Conservation (phyloP, 2,113 vertebrate genomes). For the Catagonus wagneri region DNA sequence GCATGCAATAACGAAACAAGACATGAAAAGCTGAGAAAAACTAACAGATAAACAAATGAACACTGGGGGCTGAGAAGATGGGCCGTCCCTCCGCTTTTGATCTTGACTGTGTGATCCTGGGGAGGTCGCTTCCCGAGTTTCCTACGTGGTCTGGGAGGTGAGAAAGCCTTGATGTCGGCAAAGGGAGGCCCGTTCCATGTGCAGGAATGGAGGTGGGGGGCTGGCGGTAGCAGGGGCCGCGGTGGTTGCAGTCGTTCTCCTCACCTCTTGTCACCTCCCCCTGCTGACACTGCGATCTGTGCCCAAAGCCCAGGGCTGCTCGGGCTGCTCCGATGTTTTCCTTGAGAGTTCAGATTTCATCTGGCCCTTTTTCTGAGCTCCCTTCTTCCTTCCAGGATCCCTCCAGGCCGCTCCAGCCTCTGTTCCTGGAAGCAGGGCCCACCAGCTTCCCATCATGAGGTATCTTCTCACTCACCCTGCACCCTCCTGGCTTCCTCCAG, state of each 20-base stretch:
- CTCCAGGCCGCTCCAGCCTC: not conserved
- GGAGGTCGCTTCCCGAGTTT: not conserved
- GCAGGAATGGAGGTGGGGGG: fast-evolving
- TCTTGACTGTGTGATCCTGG: not conserved
- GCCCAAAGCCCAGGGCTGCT: not conserved
- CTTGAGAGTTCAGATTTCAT: not conserved
- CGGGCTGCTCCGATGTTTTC: not conserved
- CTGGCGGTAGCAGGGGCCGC: too few relatives aligned
- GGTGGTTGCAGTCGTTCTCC: not conserved
- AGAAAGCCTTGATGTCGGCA: not conserved
- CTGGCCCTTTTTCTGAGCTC: not conserved
- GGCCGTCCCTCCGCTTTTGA: not conserved
- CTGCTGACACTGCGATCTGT: too few relatives aligned
- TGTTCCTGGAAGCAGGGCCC: not conserved
- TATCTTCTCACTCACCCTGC: not conserved
- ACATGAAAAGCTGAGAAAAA: not conserved
- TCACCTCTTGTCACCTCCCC: not conserved
- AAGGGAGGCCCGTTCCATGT: not conserved
- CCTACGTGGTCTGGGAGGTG: not conserved
- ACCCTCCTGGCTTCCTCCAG: not conserved
- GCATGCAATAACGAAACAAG: not conserved
- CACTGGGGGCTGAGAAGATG: not conserved
- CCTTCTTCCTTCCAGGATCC: not conserved
- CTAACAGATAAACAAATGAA: not conserved
- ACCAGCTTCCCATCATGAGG: fast-evolving